Conservation (phyloP, 2,888 invertebrate genomes). For the Rugalucina vietnamica region DNA sequence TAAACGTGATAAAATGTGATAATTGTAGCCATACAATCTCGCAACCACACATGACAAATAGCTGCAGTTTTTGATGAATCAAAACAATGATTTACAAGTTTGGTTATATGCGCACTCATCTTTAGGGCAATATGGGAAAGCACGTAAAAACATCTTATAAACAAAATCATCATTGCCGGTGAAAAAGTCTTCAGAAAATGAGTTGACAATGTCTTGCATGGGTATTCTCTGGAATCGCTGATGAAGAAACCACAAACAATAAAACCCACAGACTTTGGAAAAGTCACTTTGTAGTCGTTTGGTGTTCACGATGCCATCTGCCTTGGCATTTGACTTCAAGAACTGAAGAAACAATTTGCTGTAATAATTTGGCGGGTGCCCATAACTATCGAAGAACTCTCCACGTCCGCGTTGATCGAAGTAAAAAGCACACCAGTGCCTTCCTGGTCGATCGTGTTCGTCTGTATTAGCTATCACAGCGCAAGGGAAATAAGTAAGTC, state of each 20-base stretch:
- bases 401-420: neutral
- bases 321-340: too few species aligned
- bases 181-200: neutral
- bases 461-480: constrained; percentile 36
- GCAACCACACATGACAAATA: too few species aligned
- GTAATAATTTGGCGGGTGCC: neutral
- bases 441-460: neutral
- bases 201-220: neutral
- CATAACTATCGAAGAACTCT: neutral
- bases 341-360: neutral
- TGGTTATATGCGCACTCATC: constrained; percentile 14
- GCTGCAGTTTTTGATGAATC: too few species aligned
- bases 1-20: too few species aligned
- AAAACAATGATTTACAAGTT: constrained; percentile 20
- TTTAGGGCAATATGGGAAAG: constrained; percentile 16
- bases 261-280: neutral
- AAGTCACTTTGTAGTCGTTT: neutral
- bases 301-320: neutral
- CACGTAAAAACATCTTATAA: neutral
- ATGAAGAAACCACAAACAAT: neutral
- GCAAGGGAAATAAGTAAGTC: neutral
- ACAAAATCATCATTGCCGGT: constrained; percentile 21
- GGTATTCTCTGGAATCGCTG: neutral
- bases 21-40: too few species aligned
- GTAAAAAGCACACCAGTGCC: constrained; percentile 35